Percentiles rank a stretch among this genome's conserved stretches.
These are phyloP conservation scores for Sorex fumeus DNA, from an alignment of 2,113 vertebrate species.

Conservation along the genomic window DNA sequence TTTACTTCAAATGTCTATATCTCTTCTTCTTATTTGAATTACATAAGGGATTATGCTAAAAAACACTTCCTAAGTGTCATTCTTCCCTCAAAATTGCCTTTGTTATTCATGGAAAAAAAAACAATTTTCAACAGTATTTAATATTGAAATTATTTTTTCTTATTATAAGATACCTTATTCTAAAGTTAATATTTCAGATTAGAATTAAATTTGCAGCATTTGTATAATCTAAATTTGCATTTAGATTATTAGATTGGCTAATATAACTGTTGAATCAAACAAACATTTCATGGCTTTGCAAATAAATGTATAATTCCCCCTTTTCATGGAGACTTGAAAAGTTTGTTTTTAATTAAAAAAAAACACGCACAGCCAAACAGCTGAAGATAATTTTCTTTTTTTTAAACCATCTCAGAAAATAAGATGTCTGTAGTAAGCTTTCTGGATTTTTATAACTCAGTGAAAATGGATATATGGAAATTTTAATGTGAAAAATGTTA, in stretches of 20 bases:
- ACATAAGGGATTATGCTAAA: not conserved
- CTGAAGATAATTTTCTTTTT: not conserved
- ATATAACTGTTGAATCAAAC: not conserved
- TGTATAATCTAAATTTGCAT: not conserved
- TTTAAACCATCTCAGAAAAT: not conserved
- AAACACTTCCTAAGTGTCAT: not conserved
- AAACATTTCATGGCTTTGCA: slow-evolving; percentile 55
- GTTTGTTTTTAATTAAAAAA: slow-evolving; percentile 48
- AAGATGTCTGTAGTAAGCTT: not conserved
- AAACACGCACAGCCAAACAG: not conserved
- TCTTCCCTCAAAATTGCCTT: slow-evolving; percentile 62
- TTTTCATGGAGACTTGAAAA: not conserved
- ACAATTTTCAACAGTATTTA: slow-evolving; percentile 45
- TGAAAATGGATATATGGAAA: not conserved
- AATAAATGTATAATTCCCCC: not conserved
- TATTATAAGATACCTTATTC: slow-evolving; percentile 30
- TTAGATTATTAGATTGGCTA: slow-evolving; percentile 59
- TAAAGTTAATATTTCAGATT: slow-evolving; percentile 58
- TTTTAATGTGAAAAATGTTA: not conserved
- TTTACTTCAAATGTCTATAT: not conserved
- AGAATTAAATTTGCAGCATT: slow-evolving; percentile 54
- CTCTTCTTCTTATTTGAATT: slow-evolving; percentile 11
- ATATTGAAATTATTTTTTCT: slow-evolving; percentile 61
- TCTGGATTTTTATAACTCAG: not conserved
- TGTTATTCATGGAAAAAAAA: slow-evolving; percentile 40